Evolutionary conservation across 2,797 vertebrate genomes (phyloP).

Genomic region (Gallinago solitaria): DNA sequence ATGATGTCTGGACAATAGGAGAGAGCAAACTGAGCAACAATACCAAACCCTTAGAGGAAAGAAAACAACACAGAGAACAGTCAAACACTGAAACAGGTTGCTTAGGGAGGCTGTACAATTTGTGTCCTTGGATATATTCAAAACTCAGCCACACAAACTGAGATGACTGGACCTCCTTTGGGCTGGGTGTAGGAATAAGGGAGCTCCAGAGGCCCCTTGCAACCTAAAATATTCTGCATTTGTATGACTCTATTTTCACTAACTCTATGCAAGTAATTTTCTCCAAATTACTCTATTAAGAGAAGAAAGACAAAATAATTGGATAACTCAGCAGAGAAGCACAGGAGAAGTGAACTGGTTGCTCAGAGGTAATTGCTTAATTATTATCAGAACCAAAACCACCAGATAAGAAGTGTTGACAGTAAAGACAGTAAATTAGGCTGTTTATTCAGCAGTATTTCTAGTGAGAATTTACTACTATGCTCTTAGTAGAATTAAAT

Average conservation of each 20-base stretch:
- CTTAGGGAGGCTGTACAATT: background rate
- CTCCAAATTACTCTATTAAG: constrained; percentile 17
- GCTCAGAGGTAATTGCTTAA: constrained; percentile 26
- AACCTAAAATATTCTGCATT: background rate
- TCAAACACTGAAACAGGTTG: background rate
- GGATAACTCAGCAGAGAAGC: constrained; percentile 3
- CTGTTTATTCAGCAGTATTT: constrained; percentile 15
- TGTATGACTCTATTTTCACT: background rate
- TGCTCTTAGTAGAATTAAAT: background rate
- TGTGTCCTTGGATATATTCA: background rate
- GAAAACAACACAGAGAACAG: background rate
- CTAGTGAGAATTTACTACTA: background rate
- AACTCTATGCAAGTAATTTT: background rate
- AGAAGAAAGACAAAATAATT: constrained; percentile 17
- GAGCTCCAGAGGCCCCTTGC: background rate
- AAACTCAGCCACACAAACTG: background rate
- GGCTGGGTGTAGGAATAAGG: background rate
- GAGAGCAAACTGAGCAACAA: background rate
- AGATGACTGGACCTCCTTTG: background rate
- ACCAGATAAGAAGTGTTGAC: background rate
- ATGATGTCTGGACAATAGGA: background rate
- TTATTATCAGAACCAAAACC: constrained; percentile 29
- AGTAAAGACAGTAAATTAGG: background rate
- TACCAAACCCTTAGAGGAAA: background rate
- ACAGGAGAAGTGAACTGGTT: background rate